phyloP scores from a whole-genome alignment of 2,888 invertebrate genomes.

The Archips xylosteana region DNA sequence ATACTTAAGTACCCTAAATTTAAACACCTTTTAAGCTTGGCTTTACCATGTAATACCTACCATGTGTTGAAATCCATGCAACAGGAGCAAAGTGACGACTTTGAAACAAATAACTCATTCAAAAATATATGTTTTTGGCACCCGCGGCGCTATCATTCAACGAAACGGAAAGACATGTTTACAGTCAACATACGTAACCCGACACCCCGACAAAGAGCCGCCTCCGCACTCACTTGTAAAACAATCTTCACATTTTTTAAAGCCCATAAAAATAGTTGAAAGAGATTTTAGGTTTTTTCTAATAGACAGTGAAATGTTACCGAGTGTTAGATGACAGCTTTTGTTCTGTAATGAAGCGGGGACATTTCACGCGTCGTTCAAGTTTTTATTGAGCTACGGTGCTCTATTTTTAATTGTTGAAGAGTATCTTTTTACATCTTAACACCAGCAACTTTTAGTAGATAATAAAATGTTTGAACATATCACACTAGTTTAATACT shows the following conservation, averaged over 20 bases:
- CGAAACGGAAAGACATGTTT: constrained; percentile 81
- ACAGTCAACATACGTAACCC: constrained; percentile 78
- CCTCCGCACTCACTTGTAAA: constrained; percentile 80
- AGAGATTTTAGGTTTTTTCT: constrained; percentile 78
- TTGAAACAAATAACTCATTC: constrained; percentile 40
- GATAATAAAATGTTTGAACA: constrained; percentile 39
- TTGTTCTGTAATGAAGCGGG: constrained; percentile 83
- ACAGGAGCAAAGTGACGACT: constrained; percentile 5
- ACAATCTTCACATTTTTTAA: constrained; percentile 84
- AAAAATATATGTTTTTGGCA: constrained; percentile 63
- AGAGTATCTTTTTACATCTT: constrained; percentile 58
- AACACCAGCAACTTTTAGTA: constrained; percentile 32
- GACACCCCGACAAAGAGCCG: constrained; percentile 82
- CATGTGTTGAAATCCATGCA: constrained; percentile 4
- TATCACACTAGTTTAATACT: constrained; percentile 5
- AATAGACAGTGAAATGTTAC: constrained; percentile 85
- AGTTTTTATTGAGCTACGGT: constrained; percentile 72
- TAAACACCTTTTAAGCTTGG: no score
- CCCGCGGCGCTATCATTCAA: constrained; percentile 74
- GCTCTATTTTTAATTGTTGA: constrained; percentile 75
- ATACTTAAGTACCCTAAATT: no score
- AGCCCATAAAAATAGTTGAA: constrained; percentile 84
- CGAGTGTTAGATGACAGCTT: constrained; percentile 84
- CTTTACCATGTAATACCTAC: no score
- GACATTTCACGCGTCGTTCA: constrained; percentile 76